These are phyloP conservation scores for Portunus trituberculatus DNA, from an alignment of 1,140 invertebrate species.

Conservation along the genomic window DNA sequence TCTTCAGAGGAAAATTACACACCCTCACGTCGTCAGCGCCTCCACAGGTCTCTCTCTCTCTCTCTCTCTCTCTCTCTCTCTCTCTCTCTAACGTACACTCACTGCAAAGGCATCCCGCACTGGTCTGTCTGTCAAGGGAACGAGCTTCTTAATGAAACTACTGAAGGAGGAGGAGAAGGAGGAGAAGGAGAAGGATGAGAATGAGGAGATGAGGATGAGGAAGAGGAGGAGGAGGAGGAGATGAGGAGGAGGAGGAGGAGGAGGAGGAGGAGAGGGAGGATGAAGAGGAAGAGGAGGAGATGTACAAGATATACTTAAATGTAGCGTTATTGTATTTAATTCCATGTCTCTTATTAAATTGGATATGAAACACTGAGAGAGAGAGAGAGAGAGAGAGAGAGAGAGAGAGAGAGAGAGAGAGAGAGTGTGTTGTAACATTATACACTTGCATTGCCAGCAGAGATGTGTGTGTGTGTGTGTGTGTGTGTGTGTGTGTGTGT, in stretches of 20 bases:
- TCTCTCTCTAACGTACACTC: not conserved
- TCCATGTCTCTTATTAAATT: not conserved
- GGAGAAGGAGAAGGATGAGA: conserved; percentile 10
- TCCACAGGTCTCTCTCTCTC: not conserved
- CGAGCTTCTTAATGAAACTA: not conserved
- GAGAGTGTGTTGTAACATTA: not conserved
- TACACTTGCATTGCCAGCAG: conserved; percentile 3
- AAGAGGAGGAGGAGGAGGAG: not conserved
- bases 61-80: not conserved
- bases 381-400: not conserved
- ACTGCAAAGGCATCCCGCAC: not conserved
- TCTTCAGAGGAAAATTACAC: no score
- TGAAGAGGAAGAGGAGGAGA: not conserved
- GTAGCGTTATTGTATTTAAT: no score
- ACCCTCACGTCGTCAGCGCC: not conserved
- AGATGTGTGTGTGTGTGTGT: not conserved
- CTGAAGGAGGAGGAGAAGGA: not conserved
- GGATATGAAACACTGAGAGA: not conserved
- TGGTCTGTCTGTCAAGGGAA: conserved; percentile 1
- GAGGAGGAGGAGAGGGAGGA: not conserved
- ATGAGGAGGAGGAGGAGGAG: not conserved
- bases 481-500: no score
- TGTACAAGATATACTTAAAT: not conserved
- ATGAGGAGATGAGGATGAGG: no score
- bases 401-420: not conserved